phyloP scores from a whole-genome alignment of 2,113 vertebrate genomes.

The Tragelaphus scriptus region DNA sequence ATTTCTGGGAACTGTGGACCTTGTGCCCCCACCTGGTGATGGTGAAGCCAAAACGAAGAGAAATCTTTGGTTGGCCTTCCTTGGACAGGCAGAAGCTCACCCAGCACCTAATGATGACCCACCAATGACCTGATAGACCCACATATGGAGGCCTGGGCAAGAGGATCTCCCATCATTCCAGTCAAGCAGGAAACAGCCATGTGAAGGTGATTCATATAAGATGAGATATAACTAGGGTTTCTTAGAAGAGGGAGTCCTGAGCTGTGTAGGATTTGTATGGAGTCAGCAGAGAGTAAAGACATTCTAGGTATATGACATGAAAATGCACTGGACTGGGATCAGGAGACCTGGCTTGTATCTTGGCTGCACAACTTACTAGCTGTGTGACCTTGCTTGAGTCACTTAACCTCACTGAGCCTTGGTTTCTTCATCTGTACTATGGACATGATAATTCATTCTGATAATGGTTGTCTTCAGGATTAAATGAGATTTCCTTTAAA shows the following conservation, averaged over 20 bases:
- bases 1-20: not conserved
- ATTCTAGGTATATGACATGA: not conserved
- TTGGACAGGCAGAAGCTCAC: not conserved
- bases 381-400: not conserved
- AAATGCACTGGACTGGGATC: not conserved
- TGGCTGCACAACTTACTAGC: not conserved
- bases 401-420: not conserved
- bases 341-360: not conserved
- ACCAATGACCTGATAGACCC: not conserved
- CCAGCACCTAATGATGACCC: not conserved
- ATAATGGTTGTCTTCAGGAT: not conserved
- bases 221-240: not conserved
- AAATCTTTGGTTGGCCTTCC: not conserved
- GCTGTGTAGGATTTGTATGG: not conserved
- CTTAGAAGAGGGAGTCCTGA: not conserved
- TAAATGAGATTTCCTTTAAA: not conserved
- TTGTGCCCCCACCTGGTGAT: not conserved
- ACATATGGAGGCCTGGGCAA: not conserved
- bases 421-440: not conserved
- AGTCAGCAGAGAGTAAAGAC: not conserved
- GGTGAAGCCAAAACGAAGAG: not conserved
- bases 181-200: not conserved
- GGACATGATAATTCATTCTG: not conserved
- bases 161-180: not conserved
- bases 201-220: not conserved